These are phyloP conservation scores for Dynastes hyllus DNA, from an alignment of 2,888 invertebrate genomes.

Conservation along the genomic window DNA sequence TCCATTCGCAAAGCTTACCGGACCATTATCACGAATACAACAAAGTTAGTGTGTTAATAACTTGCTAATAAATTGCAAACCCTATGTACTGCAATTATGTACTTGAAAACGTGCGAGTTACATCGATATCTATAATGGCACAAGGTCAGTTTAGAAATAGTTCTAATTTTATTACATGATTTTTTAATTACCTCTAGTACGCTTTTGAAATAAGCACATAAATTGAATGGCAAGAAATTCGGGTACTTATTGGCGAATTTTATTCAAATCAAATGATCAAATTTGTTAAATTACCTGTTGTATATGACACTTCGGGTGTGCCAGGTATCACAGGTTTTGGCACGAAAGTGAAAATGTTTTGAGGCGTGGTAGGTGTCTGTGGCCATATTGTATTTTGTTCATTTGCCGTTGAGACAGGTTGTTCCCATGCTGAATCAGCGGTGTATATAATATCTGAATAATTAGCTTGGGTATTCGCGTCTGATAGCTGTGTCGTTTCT, in stretches of 20 bases:
- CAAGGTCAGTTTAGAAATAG: not conserved
- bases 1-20: no score
- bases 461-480: slow-evolving; percentile 30
- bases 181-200: not conserved
- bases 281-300: slow-evolving; percentile 28
- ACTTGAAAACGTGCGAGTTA: slow-evolving; percentile 15
- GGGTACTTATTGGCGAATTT: no score
- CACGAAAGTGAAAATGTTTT: slow-evolving; percentile 30
- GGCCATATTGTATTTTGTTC: slow-evolving; percentile 33
- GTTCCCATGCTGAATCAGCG: slow-evolving; percentile 40
- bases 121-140: not conserved
- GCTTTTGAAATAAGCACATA: no score
- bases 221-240: no score
- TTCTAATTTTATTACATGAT: not conserved
- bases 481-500: slow-evolving; percentile 12
- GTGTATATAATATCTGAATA: slow-evolving; percentile 29
- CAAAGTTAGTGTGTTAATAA: no score
- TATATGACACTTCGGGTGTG: slow-evolving; percentile 34
- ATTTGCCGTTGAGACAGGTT: slow-evolving; percentile 13
- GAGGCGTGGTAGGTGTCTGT: slow-evolving; percentile 36
- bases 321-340: slow-evolving; percentile 45
- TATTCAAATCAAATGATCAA: no score
- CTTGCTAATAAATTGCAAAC: not conserved
- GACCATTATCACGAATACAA: no score
- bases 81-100: not conserved